Evolutionary conservation across 2,113 vertebrate species (phyloP).

Genomic region (Cyprinodon brontotheroides): DNA sequence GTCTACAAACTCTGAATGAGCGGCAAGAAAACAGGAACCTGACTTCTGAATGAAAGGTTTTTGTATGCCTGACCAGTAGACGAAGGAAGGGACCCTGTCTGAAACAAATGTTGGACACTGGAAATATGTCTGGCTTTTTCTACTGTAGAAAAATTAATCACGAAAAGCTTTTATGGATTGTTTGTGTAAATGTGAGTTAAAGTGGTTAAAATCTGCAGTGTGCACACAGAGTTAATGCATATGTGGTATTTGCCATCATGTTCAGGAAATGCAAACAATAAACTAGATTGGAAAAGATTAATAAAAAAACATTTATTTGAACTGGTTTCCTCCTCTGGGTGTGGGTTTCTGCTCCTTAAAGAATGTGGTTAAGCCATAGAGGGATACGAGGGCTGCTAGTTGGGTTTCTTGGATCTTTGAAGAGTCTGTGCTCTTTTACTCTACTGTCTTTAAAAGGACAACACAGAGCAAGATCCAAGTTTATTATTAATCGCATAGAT

Average conservation of each 20-base stretch:
- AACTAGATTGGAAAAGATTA: slow-evolving; percentile 33
- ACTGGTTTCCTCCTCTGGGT: slow-evolving; percentile 21
- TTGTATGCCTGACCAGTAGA: slow-evolving; percentile 28
- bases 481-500: too few species aligned
- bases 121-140: slow-evolving; percentile 11
- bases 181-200: slow-evolving; percentile 20
- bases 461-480: too few species aligned
- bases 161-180: not conserved
- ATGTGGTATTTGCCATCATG: slow-evolving; percentile 21
- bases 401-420: slow-evolving; percentile 19
- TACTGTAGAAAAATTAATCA: not conserved
- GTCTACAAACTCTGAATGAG: slow-evolving; percentile 52
- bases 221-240: not conserved
- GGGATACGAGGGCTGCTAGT: slow-evolving; percentile 25
- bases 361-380: slow-evolving; percentile 29
- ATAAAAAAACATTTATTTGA: slow-evolving; percentile 39
- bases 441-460: slow-evolving; percentile 6
- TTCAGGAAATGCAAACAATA: slow-evolving; percentile 34
- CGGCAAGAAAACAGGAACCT: slow-evolving; percentile 65
- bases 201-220: slow-evolving; percentile 1
- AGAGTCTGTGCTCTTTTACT: not conserved
- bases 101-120: slow-evolving; percentile 14
- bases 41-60: slow-evolving; percentile 49
- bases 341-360: slow-evolving; percentile 25
- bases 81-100: slow-evolving; percentile 3